phyloP scores from a whole-genome alignment of 2,797 vertebrate species.

The Euthynnus affinis region DNA sequence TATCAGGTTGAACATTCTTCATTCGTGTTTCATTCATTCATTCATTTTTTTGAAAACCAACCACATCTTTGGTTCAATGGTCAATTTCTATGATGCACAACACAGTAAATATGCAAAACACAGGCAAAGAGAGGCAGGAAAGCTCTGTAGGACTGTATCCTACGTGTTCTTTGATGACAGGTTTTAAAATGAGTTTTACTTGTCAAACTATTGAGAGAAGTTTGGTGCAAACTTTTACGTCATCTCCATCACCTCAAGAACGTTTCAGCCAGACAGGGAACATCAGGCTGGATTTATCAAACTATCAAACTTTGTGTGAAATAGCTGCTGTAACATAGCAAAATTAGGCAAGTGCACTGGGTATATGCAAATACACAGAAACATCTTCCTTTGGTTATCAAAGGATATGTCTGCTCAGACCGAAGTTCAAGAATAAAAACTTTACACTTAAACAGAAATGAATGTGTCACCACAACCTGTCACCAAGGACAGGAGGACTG shows the following conservation, averaged over 20 bases:
- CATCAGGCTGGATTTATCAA: conserved; percentile 24
- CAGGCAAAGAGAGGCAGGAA: conserved; percentile 1
- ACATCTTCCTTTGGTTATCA: conserved; percentile 23
- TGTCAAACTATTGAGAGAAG: conserved; percentile 22
- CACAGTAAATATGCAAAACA: conserved; percentile 29
- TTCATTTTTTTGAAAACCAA: conserved; percentile 28
- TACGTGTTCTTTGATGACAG: conserved; percentile 2
- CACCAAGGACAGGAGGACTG: conserved; percentile 53
- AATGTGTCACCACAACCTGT: conserved; percentile 34
- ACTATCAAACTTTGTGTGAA: background rate
- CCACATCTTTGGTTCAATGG: conserved; percentile 66
- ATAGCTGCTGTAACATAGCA: conserved; percentile 14
- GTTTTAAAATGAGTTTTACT: conserved; percentile 19
- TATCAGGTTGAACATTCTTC: background rate
- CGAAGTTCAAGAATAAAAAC: conserved; percentile 41
- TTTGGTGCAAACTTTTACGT: conserved; percentile 44
- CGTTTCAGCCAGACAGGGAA: conserved; percentile 23
- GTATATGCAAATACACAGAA: background rate
- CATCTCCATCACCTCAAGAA: conserved; percentile 33
- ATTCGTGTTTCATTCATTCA: conserved; percentile 27
- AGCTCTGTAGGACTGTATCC: conserved; percentile 10
- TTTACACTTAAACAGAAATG: conserved; percentile 37
- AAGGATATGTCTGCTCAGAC: conserved; percentile 11
- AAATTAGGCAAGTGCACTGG: conserved; percentile 28
- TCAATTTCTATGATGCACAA: conserved; percentile 27